phyloP scores from a whole-genome alignment of 2,113 vertebrate species.

The Polypterus senegalus region DNA sequence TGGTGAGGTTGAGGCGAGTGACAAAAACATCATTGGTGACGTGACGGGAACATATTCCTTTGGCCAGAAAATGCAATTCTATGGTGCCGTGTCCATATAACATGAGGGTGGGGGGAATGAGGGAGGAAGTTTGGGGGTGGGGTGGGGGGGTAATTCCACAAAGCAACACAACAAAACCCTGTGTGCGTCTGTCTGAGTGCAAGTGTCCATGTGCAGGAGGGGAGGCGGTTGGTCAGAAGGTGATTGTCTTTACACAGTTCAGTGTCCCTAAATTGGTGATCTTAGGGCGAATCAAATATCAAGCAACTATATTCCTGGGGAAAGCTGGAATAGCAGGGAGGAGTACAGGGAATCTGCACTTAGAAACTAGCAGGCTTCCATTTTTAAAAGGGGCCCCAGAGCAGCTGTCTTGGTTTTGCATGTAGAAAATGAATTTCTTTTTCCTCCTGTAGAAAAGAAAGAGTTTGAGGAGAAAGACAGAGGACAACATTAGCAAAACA shows the following conservation, averaged over 20 bases:
- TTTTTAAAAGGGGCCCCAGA: conserved; percentile 88
- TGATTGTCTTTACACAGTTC: conserved; percentile 63
- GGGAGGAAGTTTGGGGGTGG: not conserved
- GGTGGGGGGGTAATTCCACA: not conserved
- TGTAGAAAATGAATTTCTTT: conserved; percentile 80
- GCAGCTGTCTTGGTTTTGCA: conserved; percentile 92
- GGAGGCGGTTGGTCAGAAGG: conserved; percentile 42
- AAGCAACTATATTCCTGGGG: conserved; percentile 20
- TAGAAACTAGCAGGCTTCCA: conserved; percentile 87
- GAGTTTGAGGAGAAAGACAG: not conserved
- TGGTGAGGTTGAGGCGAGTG: no score
- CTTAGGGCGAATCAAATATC: conserved; percentile 35
- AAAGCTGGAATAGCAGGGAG: not conserved
- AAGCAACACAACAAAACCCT: conserved; percentile 19
- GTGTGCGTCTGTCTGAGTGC: conserved; percentile 37
- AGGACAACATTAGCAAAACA: not conserved
- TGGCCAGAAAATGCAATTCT: no score
- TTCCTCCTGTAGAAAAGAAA: conserved; percentile 62
- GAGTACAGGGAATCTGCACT: conserved; percentile 5
- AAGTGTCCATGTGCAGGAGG: conserved; percentile 36
- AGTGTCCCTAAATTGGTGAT: conserved; percentile 51
- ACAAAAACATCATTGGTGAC: no score
- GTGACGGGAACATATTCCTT: no score
- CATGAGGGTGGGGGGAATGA: conserved; percentile 25
- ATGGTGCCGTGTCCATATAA: no score